These are phyloP conservation scores for Tuta absoluta DNA, from an alignment of 2,888 invertebrate species.

Conservation along the genomic window DNA sequence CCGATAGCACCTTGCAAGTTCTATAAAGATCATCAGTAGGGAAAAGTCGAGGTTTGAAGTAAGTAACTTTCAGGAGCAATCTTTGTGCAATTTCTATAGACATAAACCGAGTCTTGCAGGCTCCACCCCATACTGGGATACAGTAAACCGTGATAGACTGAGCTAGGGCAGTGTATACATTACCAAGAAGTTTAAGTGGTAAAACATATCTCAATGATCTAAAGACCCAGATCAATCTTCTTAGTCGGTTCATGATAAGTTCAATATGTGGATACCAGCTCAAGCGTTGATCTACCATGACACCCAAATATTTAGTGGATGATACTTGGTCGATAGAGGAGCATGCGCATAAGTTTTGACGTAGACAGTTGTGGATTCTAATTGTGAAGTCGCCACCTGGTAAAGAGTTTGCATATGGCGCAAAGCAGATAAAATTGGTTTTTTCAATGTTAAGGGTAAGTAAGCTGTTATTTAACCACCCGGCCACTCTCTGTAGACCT, in stretches of 20 bases:
- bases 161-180: not conserved
- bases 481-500: conserved; percentile 1
- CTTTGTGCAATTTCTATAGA: conserved; percentile 28
- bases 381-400: not conserved
- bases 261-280: conserved; percentile 17
- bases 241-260: conserved; percentile 12
- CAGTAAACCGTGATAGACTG: conserved; percentile 23
- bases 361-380: not conserved
- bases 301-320: conserved; percentile 10
- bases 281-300: conserved; percentile 11
- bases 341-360: not conserved
- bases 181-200: not conserved
- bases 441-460: conserved; percentile 21
- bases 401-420: no score
- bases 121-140: conserved; percentile 33
- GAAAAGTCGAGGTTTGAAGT: conserved; percentile 24
- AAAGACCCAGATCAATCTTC: conserved; percentile 21
- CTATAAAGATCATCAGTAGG: conserved; percentile 23
- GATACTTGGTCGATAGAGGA: not conserved
- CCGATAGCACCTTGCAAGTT: not conserved
- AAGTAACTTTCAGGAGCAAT: conserved; percentile 28
- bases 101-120: conserved; percentile 23
- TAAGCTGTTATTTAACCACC: conserved; percentile 23
- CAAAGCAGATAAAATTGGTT: not conserved
- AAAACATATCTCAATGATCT: conserved; percentile 17